Evolutionary conservation across 2,113 vertebrate species (phyloP).

Genomic region (Plestiodon gilberti): DNA sequence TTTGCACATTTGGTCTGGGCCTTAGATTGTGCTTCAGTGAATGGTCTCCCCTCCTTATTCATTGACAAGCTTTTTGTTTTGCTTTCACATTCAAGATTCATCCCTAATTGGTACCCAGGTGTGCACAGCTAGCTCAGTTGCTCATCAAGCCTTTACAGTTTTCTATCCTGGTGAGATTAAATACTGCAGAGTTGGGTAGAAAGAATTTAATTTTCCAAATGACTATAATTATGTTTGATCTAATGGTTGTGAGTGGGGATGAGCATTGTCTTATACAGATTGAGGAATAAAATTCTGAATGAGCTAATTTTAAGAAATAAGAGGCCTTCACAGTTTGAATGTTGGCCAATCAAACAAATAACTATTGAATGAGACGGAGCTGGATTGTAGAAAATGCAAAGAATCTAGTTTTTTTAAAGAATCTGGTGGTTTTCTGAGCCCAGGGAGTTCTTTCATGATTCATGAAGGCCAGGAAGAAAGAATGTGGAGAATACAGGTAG

Average conservation of each 20-base stretch:
- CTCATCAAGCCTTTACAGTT: slow-evolving; percentile 34
- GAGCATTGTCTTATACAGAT: slow-evolving; percentile 16
- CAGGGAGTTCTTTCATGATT: background rate
- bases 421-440: background rate
- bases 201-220: slow-evolving; percentile 42
- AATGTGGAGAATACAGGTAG: background rate
- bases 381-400: background rate
- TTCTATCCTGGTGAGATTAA: slow-evolving; percentile 49
- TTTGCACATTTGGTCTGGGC: too few species aligned
- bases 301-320: slow-evolving; percentile 25
- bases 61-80: slow-evolving; percentile 1
- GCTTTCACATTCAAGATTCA: slow-evolving; percentile 42
- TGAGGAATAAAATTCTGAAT: background rate
- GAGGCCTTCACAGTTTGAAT: background rate
- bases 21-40: slow-evolving; percentile 23
- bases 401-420: background rate
- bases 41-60: background rate
- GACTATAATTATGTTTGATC: slow-evolving; percentile 43
- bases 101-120: slow-evolving; percentile 52
- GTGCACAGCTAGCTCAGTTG: slow-evolving; percentile 45
- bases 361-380: background rate
- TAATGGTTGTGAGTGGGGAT: slow-evolving; percentile 33
- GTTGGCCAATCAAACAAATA: background rate
- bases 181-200: slow-evolving; percentile 28
- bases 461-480: background rate